These are phyloP conservation scores for Gryllus longicercus DNA, from an alignment of 2,888 invertebrate genomes.

Conservation along the genomic window DNA sequence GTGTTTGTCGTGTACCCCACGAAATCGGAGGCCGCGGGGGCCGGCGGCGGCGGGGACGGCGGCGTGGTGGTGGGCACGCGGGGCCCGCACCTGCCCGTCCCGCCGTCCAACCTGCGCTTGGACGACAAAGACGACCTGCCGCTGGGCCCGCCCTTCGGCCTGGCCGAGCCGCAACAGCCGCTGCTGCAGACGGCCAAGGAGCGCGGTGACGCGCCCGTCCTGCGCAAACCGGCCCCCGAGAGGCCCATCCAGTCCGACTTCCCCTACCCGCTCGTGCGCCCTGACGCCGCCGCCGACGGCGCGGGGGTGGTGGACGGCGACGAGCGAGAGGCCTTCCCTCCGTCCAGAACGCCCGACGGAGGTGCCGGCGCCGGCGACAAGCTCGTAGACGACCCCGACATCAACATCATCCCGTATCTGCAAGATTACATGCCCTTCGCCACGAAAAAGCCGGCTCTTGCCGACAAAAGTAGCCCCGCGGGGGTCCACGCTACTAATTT, in stretches of 20 bases:
- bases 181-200: neutral
- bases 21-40: conserved; percentile 44
- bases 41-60: conserved; percentile 50
- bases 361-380: conserved; percentile 11
- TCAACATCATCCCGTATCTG: conserved; percentile 49
- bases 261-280: conserved; percentile 55
- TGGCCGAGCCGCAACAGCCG: conserved; percentile 35
- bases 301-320: conserved; percentile 36
- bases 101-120: conserved; percentile 46
- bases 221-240: conserved; percentile 45
- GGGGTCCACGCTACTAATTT: neutral
- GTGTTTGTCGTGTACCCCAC: conserved; percentile 61
- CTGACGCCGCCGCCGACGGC: conserved; percentile 38
- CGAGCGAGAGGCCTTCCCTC: conserved; percentile 33
- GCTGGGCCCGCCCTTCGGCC: neutral
- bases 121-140: conserved; percentile 24
- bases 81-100: conserved; percentile 52
- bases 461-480: neutral
- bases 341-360: conserved; percentile 34
- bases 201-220: conserved; percentile 42
- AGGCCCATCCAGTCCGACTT: conserved; percentile 56
- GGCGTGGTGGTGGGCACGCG: conserved; percentile 56
- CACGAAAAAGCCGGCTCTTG: conserved; percentile 42
- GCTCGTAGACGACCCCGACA: conserved; percentile 39
- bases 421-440: conserved; percentile 50